These are phyloP conservation scores for Leptura quadrifasciata DNA, from an alignment of 2,888 invertebrate species.

Conservation along the genomic window DNA sequence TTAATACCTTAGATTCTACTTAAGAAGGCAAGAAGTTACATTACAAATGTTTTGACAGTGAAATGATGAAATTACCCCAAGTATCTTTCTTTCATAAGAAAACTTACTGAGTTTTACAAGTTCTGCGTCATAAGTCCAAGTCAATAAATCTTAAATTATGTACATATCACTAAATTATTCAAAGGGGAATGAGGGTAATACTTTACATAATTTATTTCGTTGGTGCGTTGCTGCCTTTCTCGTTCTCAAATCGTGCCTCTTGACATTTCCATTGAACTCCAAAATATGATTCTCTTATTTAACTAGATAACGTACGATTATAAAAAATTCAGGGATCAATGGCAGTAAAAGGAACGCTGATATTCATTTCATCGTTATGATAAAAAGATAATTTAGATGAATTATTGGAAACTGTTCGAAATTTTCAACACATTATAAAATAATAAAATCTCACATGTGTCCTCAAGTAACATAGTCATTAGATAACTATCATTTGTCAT, in stretches of 20 bases:
- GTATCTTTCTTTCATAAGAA: too few species aligned
- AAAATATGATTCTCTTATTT: not conserved
- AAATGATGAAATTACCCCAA: too few species aligned
- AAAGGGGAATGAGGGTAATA: not conserved
- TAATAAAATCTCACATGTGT: too few species aligned
- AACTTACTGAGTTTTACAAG: not conserved
- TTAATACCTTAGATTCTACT: too few species aligned
- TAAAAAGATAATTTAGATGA: not conserved
- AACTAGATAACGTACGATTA: not conserved
- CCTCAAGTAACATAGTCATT: too few species aligned
- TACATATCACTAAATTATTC: not conserved
- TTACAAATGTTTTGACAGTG: too few species aligned
- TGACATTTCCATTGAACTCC: constrained; percentile 2
- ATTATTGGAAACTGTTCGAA: not conserved
- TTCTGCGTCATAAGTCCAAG: not conserved
- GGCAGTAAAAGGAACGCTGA: not conserved
- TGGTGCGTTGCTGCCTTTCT: not conserved
- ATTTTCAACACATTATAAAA: too few species aligned
- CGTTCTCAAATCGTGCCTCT: not conserved
- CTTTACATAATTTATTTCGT: not conserved
- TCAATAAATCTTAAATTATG: constrained; percentile 7
- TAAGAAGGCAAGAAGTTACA: too few species aligned
- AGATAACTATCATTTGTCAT: too few species aligned
- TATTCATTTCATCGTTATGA: not conserved
- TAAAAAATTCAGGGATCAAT: not conserved